phyloP scores from a whole-genome alignment of 2,797 vertebrate species.

The Sebastes steindachneri region DNA sequence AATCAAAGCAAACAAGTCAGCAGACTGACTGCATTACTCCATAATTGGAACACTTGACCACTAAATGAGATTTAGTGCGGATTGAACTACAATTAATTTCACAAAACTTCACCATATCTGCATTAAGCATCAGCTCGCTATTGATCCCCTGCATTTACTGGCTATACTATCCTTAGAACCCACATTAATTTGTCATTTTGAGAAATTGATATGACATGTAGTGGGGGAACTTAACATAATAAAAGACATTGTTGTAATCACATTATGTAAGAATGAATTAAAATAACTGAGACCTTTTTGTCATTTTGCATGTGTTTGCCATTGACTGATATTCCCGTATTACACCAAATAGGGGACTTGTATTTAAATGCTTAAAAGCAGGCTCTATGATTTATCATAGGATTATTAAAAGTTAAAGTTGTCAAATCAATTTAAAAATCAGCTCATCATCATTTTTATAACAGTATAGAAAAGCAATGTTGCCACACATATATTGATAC shows the following conservation, averaged over 20 bases:
- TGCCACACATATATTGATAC: neutral
- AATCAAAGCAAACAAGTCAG: conserved; percentile 14
- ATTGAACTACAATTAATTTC: conserved; percentile 30
- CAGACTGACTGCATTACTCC: neutral
- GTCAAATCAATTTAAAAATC: neutral
- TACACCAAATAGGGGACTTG: neutral
- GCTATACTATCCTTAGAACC: neutral
- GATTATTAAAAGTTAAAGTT: neutral
- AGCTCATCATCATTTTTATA: neutral
- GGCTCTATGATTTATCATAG: neutral
- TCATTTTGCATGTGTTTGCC: neutral
- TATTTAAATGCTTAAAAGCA: neutral
- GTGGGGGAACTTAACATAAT: conserved; percentile 9
- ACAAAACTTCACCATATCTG: conserved; percentile 28
- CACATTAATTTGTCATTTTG: conserved; percentile 23
- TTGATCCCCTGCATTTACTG: conserved; percentile 29
- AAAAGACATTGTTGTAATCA: conserved; percentile 18
- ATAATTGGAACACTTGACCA: conserved; percentile 23
- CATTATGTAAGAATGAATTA: neutral
- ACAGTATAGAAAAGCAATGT: neutral
- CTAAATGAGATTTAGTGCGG: conserved; percentile 18
- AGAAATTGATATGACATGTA: conserved; percentile 2
- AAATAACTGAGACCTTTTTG: neutral
- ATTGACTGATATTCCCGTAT: neutral
- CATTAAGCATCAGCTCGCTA: conserved; percentile 27